Conservation (phyloP, 2,113 vertebrate genomes). For the Heptranchias perlo region DNA sequence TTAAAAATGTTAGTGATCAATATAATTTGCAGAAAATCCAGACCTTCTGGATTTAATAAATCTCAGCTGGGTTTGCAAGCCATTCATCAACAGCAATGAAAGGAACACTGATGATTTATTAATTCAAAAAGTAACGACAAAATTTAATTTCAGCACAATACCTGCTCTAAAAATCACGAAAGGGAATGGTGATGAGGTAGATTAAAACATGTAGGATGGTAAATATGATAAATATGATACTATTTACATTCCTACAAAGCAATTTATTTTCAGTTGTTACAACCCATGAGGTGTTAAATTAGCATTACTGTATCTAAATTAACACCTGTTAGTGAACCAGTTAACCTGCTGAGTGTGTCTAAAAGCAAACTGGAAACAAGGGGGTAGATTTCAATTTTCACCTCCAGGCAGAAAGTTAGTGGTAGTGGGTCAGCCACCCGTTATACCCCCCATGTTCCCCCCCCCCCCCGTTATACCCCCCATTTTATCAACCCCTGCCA, state of each 20-base stretch:
- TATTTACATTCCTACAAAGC: neutral
- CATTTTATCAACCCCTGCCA: too few relatives aligned
- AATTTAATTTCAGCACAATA: neutral
- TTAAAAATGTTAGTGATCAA: neutral
- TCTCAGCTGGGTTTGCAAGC: neutral
- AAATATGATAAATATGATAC: neutral
- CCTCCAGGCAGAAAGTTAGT: too few relatives aligned
- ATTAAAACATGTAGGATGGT: neutral
- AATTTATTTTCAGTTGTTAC: neutral
- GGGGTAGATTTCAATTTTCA: too few relatives aligned
- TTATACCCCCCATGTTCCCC: too few relatives aligned
- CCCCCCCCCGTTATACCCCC: too few relatives aligned
- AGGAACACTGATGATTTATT: neutral
- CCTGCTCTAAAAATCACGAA: neutral
- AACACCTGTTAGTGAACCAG: neutral
- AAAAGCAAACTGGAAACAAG: neutral
- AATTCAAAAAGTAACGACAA: neutral
- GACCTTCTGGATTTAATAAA: neutral
- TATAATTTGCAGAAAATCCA: neutral
- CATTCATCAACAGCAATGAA: neutral
- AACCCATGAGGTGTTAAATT: neutral
- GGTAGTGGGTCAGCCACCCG: too few relatives aligned
- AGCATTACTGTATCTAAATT: neutral
- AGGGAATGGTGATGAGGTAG: neutral
- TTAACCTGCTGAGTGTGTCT: too few relatives aligned